A percentile compares a stretch with the other conserved stretches of the same genome.
These are phyloP conservation scores for Phasia obesa DNA, from an alignment of 2,888 invertebrate genomes.

Conservation along the genomic window DNA sequence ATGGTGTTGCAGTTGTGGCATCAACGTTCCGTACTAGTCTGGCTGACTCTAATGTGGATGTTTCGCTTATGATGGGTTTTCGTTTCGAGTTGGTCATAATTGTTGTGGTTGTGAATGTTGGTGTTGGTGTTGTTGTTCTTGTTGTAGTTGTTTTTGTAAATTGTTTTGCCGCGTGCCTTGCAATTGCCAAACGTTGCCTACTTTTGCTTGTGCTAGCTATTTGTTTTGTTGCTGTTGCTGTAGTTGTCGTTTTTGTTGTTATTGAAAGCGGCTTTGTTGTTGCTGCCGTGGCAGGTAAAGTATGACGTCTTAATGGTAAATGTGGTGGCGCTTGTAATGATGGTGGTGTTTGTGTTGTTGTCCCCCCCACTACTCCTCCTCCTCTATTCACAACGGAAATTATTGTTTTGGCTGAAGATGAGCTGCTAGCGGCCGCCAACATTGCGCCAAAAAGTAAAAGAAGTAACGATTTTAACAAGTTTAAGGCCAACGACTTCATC, in stretches of 20 bases:
- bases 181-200: slow-evolving; percentile 73
- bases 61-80: slow-evolving; percentile 64
- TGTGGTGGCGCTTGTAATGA: slow-evolving; percentile 82
- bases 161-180: slow-evolving; percentile 69
- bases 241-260: slow-evolving; percentile 74
- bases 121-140: slow-evolving; percentile 60
- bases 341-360: slow-evolving; percentile 81
- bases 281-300: slow-evolving; percentile 73
- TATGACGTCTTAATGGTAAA: slow-evolving; percentile 80
- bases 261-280: slow-evolving; percentile 77
- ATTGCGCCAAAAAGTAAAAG: slow-evolving; percentile 64
- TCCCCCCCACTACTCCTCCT: slow-evolving; percentile 67
- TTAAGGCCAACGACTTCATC: slow-evolving; percentile 82
- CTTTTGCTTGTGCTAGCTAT: slow-evolving; percentile 57
- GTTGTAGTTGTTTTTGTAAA: slow-evolving; percentile 67
- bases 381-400: slow-evolving; percentile 44
- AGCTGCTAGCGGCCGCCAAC: slow-evolving; percentile 48
- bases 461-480: slow-evolving; percentile 79
- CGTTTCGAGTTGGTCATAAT: slow-evolving; percentile 60
- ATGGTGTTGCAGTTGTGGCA: slow-evolving; percentile 58
- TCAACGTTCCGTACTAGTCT: slow-evolving; percentile 67
- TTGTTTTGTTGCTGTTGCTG: slow-evolving; percentile 70
- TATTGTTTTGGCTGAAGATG: slow-evolving; percentile 70
- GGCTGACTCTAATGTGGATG: slow-evolving; percentile 67
- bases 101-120: slow-evolving; percentile 62